Evolutionary conservation across 1,140 invertebrate species (phyloP), one percentile per base, ranked within the genome.

Genomic region (Aphaenogaster floridana): DNA sequence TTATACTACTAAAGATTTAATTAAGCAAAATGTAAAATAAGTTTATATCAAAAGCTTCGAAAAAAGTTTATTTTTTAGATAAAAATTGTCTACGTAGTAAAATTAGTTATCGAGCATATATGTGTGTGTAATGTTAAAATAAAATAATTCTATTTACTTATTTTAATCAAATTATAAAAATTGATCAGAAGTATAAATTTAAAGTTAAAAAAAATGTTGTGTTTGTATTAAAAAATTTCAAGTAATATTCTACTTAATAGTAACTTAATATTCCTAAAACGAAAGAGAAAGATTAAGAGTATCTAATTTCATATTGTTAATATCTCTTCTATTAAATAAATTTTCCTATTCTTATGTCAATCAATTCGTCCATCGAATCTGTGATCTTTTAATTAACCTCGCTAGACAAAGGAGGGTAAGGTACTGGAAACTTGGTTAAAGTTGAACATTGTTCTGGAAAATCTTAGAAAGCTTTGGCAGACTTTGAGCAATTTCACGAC

Each of bases 381-480:
- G 42, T 83, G 68, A 61, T 84, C 69, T 84, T 81, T 81, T 84
- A 84, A 76, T 84, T 84, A 76, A 39, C 13, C 13, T 11, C 13
- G 7, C n/a, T 11, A 76, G 52, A 74, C 54, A 74, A 76, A 50
- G 28, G 5, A 61, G 5, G 36, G 3, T 61, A 61, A 84, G 28
- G 57, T 76, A 48, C 54, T 76, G 42, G 13, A 59, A 84, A 61
- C 54, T 63, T 84, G 80, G 61, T 84, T 84, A 74, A 84, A 84
- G 80, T 74, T 84, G 69, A 76, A 76, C 54, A 76, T 61, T 84
- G 69, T 84, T 76, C 69, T 36, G 17, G 34, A 34, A 61, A 63
- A 61, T 21, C 69, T 76, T 28, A 50, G 34, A 61, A 84, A 50
- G n/a, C 80, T 50, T 50, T 17, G 80, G 54, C 28, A 15, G 69